Evolutionary conservation across 2,797 vertebrate genomes (phyloP), one percentile per base, ranked within the genome.

Genomic region (Enteromius mattozi): DNA sequence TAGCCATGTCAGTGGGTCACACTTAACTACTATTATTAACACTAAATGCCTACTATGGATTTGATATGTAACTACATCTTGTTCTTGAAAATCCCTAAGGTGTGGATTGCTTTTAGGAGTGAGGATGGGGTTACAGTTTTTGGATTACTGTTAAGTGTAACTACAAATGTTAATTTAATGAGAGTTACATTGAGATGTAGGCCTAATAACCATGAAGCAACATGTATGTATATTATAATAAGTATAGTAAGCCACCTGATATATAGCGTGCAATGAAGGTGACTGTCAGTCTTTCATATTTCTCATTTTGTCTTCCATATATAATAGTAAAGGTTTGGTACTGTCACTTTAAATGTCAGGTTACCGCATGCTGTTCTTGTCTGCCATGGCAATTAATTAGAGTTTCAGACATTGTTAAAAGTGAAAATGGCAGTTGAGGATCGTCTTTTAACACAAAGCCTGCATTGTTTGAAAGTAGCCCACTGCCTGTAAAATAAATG

Each of bases 401-500:
- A 54, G n/a, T 51, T 74, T 33, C 40, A 72, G 80, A 82, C 81
- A 37, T 82, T 82, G 80, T 65, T 74, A 24, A 75, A 74, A 74
- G 27, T 74, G 56, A 71, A 78, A 72, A 81, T 27, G 66, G 17
- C 68, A 49, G 51, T 47, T 40, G 17, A 49, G 70, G 69, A 68
- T 79, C 17, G 45, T 74, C 24, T 65, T 66, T 56, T 72, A 21
- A 71, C 47, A 80, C 85, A 86, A 83, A 83, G 80, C 51, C 47
- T 66, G 56, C 59, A 79, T 80, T 79, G 76, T 86, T 69, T 79
- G 12, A 47, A 56, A 76, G 47, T 33, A 80, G 66, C 65, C n/a
- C 76, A 66, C 37, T 56, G 49, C 51, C 45, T 83, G 76, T 83
- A 70, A 83, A 80, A 86, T 76, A 40, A 80, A 83, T 83, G 81